phyloP scores from a whole-genome alignment of 2,888 invertebrate genomes.

The Idaea dimidiata region DNA sequence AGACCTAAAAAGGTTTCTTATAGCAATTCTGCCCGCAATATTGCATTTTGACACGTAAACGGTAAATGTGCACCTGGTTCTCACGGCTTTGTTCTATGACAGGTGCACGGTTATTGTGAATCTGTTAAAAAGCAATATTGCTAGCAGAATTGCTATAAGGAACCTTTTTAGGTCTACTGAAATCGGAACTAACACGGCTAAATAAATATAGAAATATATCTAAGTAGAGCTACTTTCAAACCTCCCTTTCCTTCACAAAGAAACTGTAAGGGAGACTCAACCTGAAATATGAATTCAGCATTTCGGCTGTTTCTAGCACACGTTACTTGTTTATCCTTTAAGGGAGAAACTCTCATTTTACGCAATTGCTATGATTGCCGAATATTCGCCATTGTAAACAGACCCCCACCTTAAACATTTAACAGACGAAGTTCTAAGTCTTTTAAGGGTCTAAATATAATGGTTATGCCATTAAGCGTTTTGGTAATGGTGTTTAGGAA shows the following conservation, averaged over 20 bases:
- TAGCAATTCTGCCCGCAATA: too few relatives aligned
- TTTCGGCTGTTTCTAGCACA: conserved; percentile 74
- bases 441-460: conserved; percentile 36
- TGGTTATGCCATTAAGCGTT: conserved; percentile 55
- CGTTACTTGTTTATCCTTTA: conserved; percentile 79
- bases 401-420: conserved; percentile 31
- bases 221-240: conserved; percentile 39
- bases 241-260: conserved; percentile 39
- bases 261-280: conserved; percentile 55
- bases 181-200: not conserved
- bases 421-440: conserved; percentile 25
- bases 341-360: conserved; percentile 76
- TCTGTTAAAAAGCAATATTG: too few relatives aligned
- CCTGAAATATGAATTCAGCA: conserved; percentile 75
- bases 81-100: too few relatives aligned
- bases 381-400: conserved; percentile 56
- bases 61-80: too few relatives aligned
- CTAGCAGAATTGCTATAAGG: too few relatives aligned
- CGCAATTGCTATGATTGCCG: conserved; percentile 77
- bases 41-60: too few relatives aligned
- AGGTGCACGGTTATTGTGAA: too few relatives aligned
- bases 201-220: too few relatives aligned
- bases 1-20: too few relatives aligned
- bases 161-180: too few relatives aligned
- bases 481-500: conserved; percentile 54